phyloP scores from a whole-genome alignment of 2,888 invertebrate species.

The Itoplectis maculator region DNA sequence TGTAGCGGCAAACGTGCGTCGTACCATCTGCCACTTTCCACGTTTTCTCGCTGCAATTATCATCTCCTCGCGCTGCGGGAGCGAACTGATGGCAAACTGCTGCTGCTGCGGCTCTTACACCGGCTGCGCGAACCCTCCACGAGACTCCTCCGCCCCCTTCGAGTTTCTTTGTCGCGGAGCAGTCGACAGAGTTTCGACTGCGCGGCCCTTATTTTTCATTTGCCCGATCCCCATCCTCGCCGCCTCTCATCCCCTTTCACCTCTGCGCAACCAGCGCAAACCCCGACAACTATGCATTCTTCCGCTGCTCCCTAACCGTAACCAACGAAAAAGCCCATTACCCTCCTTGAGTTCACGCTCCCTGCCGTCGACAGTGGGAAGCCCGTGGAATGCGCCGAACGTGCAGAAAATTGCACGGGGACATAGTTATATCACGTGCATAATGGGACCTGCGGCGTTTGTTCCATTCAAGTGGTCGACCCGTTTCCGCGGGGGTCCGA shows the following conservation, averaged over 20 bases:
- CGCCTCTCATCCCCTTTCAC: background rate
- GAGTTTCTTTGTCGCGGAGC: background rate
- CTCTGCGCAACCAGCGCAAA: background rate
- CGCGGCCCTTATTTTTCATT: constrained; percentile 3
- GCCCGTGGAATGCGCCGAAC: constrained; percentile 70
- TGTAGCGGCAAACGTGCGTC: background rate
- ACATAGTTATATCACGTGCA: constrained; percentile 72
- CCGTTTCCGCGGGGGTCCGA: constrained; percentile 5
- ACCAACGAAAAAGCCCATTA: constrained; percentile 71
- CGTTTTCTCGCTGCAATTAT: constrained; percentile 74
- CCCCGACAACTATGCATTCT: constrained; percentile 43
- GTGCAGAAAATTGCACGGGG: constrained; percentile 73
- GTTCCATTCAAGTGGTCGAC: constrained; percentile 38
- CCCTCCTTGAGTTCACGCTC: constrained; percentile 40
- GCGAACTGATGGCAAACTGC: background rate
- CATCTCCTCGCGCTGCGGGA: constrained; percentile 50
- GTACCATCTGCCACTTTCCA: constrained; percentile 61
- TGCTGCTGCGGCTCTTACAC: constrained; percentile 1
- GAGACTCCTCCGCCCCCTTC: constrained; percentile 7
- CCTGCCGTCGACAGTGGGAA: constrained; percentile 14
- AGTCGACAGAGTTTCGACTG: constrained; percentile 23
- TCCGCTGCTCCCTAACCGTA: constrained; percentile 52
- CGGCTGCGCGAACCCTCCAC: constrained; percentile 19
- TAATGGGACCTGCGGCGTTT: constrained; percentile 64
- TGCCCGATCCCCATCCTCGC: background rate